Base-by-base conservation (phyloP, 1,140 invertebrate species). In the Zaprionus gabonicus region DNA sequence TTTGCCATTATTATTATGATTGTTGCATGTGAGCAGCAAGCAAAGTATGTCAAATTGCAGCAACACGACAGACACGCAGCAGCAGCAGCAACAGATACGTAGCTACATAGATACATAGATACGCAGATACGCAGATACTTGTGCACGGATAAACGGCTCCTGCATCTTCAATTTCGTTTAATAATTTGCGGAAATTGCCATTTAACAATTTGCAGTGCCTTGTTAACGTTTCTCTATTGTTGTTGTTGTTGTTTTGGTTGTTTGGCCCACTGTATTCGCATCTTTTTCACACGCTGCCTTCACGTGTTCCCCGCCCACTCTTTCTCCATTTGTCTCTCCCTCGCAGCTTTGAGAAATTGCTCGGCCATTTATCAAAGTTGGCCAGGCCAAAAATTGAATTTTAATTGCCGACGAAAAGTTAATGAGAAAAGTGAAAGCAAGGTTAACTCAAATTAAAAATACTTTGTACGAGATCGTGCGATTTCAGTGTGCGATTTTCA, bases 381-480 rank as follows among this genome's bases (percentile, higher is more conserved):
- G 53, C 70, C 71, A 76, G 69, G 74, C 70, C 83, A 74, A 79
- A 85, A 88, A 88, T 88, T 88, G 85, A 90, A 90, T 90, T 88
- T 88, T 88, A 88, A 88, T 88, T 88, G 85, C 85, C 85, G 78
- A 85, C 85, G 78, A 88, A 88, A 90, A 88, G 85, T 90, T 88
- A 88, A 88, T 90, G 85, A 88, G 85, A 90, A 88, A 88, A 88
- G 85, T 88, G 85, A 88, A 88, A 88, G 85, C 84, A 88, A 90
- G 85, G 84, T 88, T 88, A 88, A 88, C 41, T 90, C 81, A 88
- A 88, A 88, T 85, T 85, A 88, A 85, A 79, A 67, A 80, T 71
- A 76, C 78, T 83, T 59, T 70, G 49, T 57, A 17, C 17, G 38
- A 41, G 31, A 34, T 34, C 31, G 31, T 34, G 31, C 38, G 38